A percentile compares a stretch with the other conserved stretches of the same genome.
Conservation (phyloP, 2,888 invertebrate species). For the Lasioglossum lativentre region DNA sequence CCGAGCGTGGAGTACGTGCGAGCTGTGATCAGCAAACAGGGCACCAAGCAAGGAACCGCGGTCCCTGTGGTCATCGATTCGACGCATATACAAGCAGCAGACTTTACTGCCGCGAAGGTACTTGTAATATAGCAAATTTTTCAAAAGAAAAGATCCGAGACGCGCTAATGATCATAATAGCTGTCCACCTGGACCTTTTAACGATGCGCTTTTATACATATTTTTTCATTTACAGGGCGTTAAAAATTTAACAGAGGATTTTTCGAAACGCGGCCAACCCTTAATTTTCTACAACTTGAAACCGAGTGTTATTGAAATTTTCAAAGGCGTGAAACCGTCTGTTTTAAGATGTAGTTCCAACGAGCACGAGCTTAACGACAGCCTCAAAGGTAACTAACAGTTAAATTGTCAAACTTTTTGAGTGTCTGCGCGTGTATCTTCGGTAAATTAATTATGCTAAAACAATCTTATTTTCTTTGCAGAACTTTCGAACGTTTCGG, state of each 20-base stretch:
- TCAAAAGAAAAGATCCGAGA: not conserved
- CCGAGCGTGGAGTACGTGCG: slow-evolving; percentile 89
- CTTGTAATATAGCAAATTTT: slow-evolving; percentile 11
- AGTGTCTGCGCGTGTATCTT: not conserved
- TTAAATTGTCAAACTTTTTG: not conserved
- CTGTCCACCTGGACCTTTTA: not conserved
- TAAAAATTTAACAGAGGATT: slow-evolving; percentile 87
- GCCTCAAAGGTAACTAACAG: slow-evolving; percentile 84
- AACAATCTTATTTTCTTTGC: slow-evolving; percentile 40
- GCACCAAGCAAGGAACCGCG: slow-evolving; percentile 86
- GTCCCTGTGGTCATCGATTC: slow-evolving; percentile 88
- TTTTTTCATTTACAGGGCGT: slow-evolving; percentile 85
- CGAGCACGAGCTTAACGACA: slow-evolving; percentile 86
- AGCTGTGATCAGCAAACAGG: slow-evolving; percentile 90
- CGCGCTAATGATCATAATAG: not conserved
- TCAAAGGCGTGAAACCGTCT: slow-evolving; percentile 87
- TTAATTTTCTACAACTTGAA: slow-evolving; percentile 87
- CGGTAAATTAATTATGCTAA: not conserved
- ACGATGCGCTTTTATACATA: not conserved
- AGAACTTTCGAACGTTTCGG: slow-evolving; percentile 72
- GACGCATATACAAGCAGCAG: slow-evolving; percentile 88
- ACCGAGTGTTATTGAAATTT: slow-evolving; percentile 86
- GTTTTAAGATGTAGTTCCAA: slow-evolving; percentile 86
- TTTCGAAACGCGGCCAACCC: slow-evolving; percentile 86
- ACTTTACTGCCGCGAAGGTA: slow-evolving; percentile 89